Evolutionary conservation across 2,113 vertebrate species (phyloP), one percentile per base, ranked within the genome.

Genomic region (Phalacrocorax pelagicus): DNA sequence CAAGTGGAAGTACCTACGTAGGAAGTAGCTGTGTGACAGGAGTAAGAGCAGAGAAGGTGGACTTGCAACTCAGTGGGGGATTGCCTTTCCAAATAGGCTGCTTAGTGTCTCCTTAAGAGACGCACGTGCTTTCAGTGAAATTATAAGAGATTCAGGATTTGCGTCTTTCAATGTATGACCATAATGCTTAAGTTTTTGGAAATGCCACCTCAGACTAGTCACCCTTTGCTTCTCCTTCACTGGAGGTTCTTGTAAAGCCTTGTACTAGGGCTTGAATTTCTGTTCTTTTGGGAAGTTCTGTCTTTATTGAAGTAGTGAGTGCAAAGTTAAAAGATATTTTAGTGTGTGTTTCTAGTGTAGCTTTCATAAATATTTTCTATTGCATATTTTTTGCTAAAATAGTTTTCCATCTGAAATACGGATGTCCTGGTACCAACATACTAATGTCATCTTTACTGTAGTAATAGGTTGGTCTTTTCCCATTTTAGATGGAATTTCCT

Each of bases 1-100:
- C 0, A 6, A 67, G n/a, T 20, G 7, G 51, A 71, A 87, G 15
- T 12, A 44, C 34, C 17, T 36, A 2, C 3, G 2, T 6, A 15
- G 55, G 80, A 71, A 59, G 47, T 5, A 2, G 42, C 52, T 23
- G 8, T n/a, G 30, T 3, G 6, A 38, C 26, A 11, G 8, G 27
- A 44, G 27, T 44, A 34, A 59, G 46, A 89, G 11, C n/a, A 59
- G 62, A 32, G 59, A 46, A 55, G 26, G 36, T 66, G 24, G 40
- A 42, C 46, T 30, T 85, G 59, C 15, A 59, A 3, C 44, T 51
- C 44, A 11, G 13, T 0, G 0, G 42, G 27, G 38, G 7, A 36
- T 46, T 75, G 62, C 17, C 52, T 66, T 86, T 75, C 57, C 61
- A 27, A 7, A 23, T 4, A 12, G 57, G 32, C 62, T 86, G 42